Evolutionary conservation across 2,113 vertebrate genomes (phyloP), one percentile per base, ranked within the genome.

Genomic region (Dromiciops gliroides): DNA sequence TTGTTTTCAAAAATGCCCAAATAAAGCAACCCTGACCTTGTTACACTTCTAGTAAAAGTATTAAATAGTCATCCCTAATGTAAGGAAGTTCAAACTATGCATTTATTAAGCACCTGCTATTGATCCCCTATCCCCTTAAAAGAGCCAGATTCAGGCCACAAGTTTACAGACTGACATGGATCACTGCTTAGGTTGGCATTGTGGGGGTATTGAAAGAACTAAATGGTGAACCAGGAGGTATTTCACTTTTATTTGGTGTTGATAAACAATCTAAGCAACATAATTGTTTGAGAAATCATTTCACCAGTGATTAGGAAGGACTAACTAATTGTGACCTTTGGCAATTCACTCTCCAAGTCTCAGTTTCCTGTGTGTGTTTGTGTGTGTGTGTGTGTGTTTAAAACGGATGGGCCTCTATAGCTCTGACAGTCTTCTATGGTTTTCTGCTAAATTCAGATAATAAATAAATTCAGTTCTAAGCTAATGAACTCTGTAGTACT

Each of bases 21-120:
- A 95, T 93, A 97, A 97, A 96, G 60, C 3, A 50, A 89, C 1
- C 92, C 26, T 23, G 49, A 97, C 44, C 1, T 1, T 67, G 5
- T 19, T 75, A n/a, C 12, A 19, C 60, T 19, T 75, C 37, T 75
- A 75, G 53, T 56, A 67, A n/a, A 67, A 67, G 2, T 37, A 19
- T n/a, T 44, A 44, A 83, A 19, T n/a, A 83, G 2, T 83, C 16
- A 44, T 2, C 6, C 12, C 37, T 83, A 44, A 23, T n/a, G n/a
- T 44, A 83, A 83, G 19, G 16, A 16, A 44, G 19, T 44, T 8
- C 19, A 44, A 83, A 83, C 6, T 83, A 22, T 83, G 7, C 19
- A 44, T 44, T 83, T 22, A 44, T 44, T 23, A 83, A 83, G n/a
- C 67, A 44, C 67, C n/a, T 44, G 19, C 16, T 83, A 83, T 22